Evolutionary conservation across 2,888 invertebrate species (phyloP).

Genomic region (Oasisia sp.): DNA sequence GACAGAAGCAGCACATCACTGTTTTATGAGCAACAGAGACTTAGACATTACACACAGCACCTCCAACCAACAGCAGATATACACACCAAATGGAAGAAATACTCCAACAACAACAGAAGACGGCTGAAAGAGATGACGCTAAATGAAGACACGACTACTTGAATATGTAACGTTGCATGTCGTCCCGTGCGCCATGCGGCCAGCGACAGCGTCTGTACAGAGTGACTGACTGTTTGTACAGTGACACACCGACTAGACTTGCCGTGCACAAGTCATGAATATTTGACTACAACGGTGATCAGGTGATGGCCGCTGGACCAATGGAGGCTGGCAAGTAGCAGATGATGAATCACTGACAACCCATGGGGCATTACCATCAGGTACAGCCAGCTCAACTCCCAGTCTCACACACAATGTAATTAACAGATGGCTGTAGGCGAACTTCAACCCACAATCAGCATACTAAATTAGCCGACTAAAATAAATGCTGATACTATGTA

Average conservation of each 20-base stretch:
- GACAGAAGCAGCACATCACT: neutral
- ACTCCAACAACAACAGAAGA: neutral
- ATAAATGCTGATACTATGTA: neutral
- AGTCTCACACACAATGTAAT: neutral
- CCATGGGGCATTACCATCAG: neutral
- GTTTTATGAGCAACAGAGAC: neutral
- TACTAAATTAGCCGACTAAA: neutral
- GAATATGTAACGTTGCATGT: neutral
- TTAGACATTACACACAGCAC: neutral
- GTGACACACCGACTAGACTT: neutral
- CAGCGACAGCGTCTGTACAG: neutral
- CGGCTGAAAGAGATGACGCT: neutral
- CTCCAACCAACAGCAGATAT: neutral
- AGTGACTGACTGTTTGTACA: neutral
- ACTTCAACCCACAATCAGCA: slow-evolving; percentile 3
- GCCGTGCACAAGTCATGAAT: neutral
- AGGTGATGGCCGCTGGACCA: neutral
- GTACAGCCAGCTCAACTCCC: neutral
- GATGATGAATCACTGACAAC: neutral
- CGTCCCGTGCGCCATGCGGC: neutral
- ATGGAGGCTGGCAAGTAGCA: neutral
- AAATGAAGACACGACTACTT: slow-evolving; percentile 6
- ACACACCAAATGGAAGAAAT: neutral
- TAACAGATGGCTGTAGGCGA: neutral
- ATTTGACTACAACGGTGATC: neutral